Base-by-base conservation (phyloP, 1,140 invertebrate genomes). In the Drosophila malerkotliana region DNA sequence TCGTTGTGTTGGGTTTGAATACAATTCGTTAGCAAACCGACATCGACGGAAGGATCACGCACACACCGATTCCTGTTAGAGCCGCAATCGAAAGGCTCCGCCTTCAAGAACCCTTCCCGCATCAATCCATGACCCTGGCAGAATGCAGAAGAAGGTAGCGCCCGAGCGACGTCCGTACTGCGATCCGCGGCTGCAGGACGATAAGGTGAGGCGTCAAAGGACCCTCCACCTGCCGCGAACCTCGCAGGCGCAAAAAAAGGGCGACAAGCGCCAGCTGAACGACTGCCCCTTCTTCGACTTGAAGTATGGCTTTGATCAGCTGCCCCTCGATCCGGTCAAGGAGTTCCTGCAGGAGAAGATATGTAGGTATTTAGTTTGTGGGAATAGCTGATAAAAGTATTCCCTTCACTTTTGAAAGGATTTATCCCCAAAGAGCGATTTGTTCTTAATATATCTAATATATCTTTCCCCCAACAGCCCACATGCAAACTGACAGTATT, bases 251-350 rank as follows among this genome's bases (percentile, higher is more conserved):
- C 44, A 14, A 0, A 72, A 76, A 41, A 88, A 87, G 37, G 51
- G 53, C 0, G 79, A 58, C 5, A 72, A 75, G 37, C 54, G 88
- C 0, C 89, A 82, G 5, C 69, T 92, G 9, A 90, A 90, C 41
- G 91, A 92, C 44, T 90, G 87, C 10, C 91, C 90, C 14, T 92
- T 92, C 26, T 92, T 85, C 45, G 55, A 62, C 10, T 62, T 92
- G 34, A 53, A 58, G 10, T 90, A 92, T 56, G 45, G 73, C 8
- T 91, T 82, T 8, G 91, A 92, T 75, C 68, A 92, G 51, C 48
- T 92, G 60, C 91, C 91, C 0, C 32, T 92, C 21, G 91, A 92
- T 69, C 91, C 91, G 0, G 58, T 82, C 3, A 91, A 82, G 62
- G 76, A 80, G 12, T 92, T 79, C 45, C 47, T 92, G 0, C 21